Evolutionary conservation across 2,888 invertebrate species (phyloP).

Genomic region (Leucania comma): DNA sequence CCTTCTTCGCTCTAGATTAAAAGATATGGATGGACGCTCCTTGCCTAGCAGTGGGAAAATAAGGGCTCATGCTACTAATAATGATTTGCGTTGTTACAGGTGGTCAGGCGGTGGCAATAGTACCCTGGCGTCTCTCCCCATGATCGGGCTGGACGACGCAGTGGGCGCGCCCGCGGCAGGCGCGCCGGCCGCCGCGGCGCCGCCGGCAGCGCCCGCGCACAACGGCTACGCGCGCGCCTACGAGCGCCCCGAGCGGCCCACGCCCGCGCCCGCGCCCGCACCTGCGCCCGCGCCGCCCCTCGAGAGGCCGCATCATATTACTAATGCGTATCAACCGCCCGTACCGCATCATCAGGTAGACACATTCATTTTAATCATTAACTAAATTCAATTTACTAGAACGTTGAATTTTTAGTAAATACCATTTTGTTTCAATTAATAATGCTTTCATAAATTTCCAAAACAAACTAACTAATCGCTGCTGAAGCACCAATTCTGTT

Average conservation of each 20-base stretch:
- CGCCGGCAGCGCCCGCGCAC: conserved; percentile 16
- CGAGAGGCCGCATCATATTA: conserved; percentile 13
- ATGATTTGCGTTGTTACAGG: conserved; percentile 73
- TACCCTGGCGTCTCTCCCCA: conserved; percentile 93
- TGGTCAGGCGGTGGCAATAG: conserved; percentile 93
- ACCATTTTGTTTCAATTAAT: too few species aligned
- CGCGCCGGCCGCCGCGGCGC: conserved; percentile 3
- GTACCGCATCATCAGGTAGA: conserved; percentile 46
- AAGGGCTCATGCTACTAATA: too few species aligned
- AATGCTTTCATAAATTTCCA: too few species aligned
- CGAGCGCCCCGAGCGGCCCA: conserved; percentile 28
- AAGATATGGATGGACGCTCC: too few species aligned
- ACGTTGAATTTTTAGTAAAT: too few species aligned
- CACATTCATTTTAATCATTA: neutral
- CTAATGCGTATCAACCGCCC: conserved; percentile 35
- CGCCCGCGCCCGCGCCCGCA: conserved; percentile 6
- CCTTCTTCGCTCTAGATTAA: too few species aligned
- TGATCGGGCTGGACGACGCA: conserved; percentile 93
- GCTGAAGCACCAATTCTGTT: too few species aligned
- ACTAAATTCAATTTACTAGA: too few species aligned
- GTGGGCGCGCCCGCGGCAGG: conserved; percentile 63
- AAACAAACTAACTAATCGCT: too few species aligned
- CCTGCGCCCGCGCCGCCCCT: conserved; percentile 5
- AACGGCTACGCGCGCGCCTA: conserved; percentile 40
- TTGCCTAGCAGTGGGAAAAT: too few species aligned